Percentiles rank a stretch among this genome's conserved stretches.
Evolutionary conservation across 2,113 vertebrate species (phyloP).

Genomic region (Malurus cyaneus): DNA sequence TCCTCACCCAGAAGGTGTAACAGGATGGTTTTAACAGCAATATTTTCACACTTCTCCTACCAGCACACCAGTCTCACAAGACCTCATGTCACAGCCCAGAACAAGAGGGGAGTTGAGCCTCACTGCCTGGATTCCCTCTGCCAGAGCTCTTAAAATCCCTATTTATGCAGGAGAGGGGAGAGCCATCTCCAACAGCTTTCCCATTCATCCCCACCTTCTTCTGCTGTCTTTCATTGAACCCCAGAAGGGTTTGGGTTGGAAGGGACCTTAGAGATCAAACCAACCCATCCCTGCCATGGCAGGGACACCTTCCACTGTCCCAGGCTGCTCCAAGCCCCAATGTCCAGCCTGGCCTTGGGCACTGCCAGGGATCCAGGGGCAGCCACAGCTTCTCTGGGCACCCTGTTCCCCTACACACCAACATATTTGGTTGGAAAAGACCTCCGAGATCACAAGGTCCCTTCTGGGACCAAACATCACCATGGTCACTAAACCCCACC

Average conservation of each 20-base stretch:
- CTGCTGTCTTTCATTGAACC: neutral
- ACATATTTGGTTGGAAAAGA: neutral
- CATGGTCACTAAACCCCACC: too few relatives aligned
- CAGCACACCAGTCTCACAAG: neutral
- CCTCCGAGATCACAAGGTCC: neutral
- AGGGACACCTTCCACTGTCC: neutral
- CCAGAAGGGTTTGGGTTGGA: neutral
- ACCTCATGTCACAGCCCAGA: neutral
- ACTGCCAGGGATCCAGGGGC: neutral
- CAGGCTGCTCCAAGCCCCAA: fast-evolving
- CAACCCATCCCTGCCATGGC: neutral
- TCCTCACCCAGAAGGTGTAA: neutral
- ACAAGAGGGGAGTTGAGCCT: neutral
- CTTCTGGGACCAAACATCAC: neutral
- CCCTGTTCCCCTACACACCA: neutral
- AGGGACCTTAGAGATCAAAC: neutral
- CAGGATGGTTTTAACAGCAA: neutral
- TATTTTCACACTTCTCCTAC: neutral
- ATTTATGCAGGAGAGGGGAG: neutral
- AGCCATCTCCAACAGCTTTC: neutral
- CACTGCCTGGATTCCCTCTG: neutral
- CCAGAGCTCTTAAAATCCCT: neutral
- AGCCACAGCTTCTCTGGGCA: neutral
- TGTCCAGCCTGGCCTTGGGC: neutral
- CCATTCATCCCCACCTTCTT: neutral